These are phyloP conservation scores for Chelonus formosanus DNA, from an alignment of 2,888 invertebrate species.

Conservation along the genomic window DNA sequence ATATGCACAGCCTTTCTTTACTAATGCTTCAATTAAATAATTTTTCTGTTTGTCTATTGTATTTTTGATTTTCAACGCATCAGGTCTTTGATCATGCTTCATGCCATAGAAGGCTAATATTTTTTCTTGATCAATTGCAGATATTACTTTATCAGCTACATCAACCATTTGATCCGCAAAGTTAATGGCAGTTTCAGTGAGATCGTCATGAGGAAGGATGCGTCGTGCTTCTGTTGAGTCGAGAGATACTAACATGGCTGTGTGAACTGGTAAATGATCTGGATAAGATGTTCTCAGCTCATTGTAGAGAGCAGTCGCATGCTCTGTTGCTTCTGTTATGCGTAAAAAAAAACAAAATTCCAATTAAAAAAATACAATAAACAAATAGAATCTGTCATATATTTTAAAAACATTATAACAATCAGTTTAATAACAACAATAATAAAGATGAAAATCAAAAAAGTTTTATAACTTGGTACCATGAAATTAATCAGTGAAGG, in stretches of 20 bases:
- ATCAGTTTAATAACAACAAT: neutral
- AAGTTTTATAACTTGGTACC: too few relatives aligned
- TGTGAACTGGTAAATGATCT: constrained; percentile 79
- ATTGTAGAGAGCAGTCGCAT: constrained; percentile 77
- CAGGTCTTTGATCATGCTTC: constrained; percentile 83
- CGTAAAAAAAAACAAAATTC: too few relatives aligned
- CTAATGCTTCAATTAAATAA: constrained; percentile 81
- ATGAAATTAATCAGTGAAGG: too few relatives aligned
- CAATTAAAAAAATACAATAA: constrained; percentile 21
- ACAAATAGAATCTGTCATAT: neutral
- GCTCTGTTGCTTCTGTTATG: constrained; percentile 70
- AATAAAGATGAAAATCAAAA: neutral
- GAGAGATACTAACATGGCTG: constrained; percentile 80
- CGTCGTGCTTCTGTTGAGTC: constrained; percentile 70
- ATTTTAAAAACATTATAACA: neutral
- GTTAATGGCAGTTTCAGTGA: constrained; percentile 56
- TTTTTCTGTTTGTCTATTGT: constrained; percentile 87
- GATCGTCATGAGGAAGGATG: constrained; percentile 63
- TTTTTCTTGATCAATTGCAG: constrained; percentile 79
- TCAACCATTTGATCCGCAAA: constrained; percentile 69
- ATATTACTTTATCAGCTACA: constrained; percentile 74
- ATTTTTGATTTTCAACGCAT: constrained; percentile 84
- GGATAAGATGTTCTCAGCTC: constrained; percentile 77
- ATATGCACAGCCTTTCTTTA: constrained; percentile 78
- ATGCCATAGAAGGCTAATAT: constrained; percentile 84